A percentile compares a stretch with the other conserved stretches of the same genome.
Conservation (phyloP, 2,797 vertebrate genomes). For the Pseudochirops cupreus region DNA sequence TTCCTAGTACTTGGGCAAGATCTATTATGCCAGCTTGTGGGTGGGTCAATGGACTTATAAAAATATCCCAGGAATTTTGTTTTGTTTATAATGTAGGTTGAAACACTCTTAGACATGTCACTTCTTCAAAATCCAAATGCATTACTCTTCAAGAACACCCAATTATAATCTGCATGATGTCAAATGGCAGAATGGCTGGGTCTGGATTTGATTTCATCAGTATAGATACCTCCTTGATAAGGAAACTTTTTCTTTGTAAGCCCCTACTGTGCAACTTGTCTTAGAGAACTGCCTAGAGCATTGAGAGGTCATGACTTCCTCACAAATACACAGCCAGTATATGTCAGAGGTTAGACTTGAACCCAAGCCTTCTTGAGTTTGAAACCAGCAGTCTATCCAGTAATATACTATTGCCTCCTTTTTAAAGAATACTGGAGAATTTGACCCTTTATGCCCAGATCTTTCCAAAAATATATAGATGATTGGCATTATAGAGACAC, state of each 20-base stretch:
- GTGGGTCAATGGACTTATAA: neutral
- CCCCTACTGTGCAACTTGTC: neutral
- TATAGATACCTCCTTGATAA: neutral
- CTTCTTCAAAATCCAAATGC: neutral
- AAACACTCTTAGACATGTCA: neutral
- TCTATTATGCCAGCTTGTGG: neutral
- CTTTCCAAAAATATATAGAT: neutral
- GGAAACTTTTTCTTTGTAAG: neutral
- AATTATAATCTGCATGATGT: neutral
- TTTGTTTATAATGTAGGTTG: neutral
- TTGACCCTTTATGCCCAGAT: neutral
- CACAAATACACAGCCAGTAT: neutral
- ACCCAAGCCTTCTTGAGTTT: neutral
- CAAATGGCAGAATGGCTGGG: neutral
- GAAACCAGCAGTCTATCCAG: neutral
- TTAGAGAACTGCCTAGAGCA: neutral
- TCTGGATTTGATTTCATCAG: neutral
- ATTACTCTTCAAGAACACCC: neutral
- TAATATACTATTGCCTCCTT: neutral
- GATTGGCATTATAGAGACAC: neutral
- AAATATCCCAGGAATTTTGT: neutral
- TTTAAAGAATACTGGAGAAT: neutral
- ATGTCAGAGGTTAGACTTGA: neutral
- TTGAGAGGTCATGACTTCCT: neutral
- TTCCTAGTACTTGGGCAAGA: neutral